Percentiles rank a stretch among this genome's conserved stretches.
phyloP scores from a whole-genome alignment of 1,140 invertebrate species.

The Lepidostoma basale region DNA sequence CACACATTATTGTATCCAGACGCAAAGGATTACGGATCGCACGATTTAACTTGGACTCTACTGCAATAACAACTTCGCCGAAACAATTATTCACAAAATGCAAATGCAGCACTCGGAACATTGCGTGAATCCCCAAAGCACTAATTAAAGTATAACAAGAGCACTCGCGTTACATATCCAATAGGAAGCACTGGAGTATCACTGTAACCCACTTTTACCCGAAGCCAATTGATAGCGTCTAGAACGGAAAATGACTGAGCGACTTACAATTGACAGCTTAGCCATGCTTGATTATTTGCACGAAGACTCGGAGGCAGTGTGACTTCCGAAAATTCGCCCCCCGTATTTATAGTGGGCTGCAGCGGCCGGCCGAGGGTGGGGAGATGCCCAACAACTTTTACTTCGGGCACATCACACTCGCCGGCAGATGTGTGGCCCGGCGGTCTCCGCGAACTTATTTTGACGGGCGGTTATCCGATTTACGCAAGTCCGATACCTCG shows the following conservation, averaged over 20 bases:
- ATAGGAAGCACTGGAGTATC: conserved; percentile 3
- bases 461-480: conserved; percentile 13
- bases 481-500: background rate
- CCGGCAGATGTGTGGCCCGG: conserved; percentile 13
- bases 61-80: no score
- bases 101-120: background rate
- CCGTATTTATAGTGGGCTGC: conserved; percentile 40
- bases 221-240: conserved; percentile 6
- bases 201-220: conserved; percentile 8
- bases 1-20: background rate
- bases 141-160: background rate
- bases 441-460: background rate
- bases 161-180: background rate
- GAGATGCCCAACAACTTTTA: conserved; percentile 43
- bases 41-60: no score
- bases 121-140: background rate
- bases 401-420: conserved; percentile 33
- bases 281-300: conserved; percentile 41
- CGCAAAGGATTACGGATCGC: no score
- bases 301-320: conserved; percentile 38
- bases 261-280: conserved; percentile 43
- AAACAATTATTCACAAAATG: no score
- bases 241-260: background rate
- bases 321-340: conserved; percentile 45
- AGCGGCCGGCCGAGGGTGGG: background rate